These are phyloP conservation scores for Halcyon malimbica DNA, from an alignment of 2,113 vertebrate species.

Conservation along the genomic window DNA sequence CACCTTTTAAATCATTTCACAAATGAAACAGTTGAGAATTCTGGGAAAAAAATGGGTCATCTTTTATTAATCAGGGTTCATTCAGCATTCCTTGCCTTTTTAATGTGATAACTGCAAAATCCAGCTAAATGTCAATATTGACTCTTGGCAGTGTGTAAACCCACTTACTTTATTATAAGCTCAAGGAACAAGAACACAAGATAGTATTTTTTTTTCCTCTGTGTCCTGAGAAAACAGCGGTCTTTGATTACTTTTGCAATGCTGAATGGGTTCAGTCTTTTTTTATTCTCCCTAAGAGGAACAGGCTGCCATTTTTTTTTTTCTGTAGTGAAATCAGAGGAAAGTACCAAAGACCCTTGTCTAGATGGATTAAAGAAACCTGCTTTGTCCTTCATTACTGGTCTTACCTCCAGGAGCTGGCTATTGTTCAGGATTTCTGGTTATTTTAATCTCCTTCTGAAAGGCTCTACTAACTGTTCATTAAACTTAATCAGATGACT, in stretches of 20 bases:
- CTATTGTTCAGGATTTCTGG: constrained; percentile 29
- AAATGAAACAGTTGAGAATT: not conserved
- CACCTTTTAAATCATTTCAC: not conserved
- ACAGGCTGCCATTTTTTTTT: not conserved
- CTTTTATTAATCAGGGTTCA: constrained; percentile 43
- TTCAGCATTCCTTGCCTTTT: constrained; percentile 1
- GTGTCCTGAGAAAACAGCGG: not conserved
- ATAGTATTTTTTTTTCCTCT: not conserved
- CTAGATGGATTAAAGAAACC: constrained; percentile 30
- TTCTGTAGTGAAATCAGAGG: not conserved
- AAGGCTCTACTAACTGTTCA: constrained; percentile 4
- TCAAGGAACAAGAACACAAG: not conserved
- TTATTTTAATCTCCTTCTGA: constrained; percentile 24
- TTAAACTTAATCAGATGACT: constrained; percentile 15
- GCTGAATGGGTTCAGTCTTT: not conserved
- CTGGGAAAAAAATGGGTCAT: not conserved
- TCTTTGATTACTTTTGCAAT: not conserved
- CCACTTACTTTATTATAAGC: not conserved
- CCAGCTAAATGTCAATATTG: constrained; percentile 23
- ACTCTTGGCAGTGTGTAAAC: not conserved
- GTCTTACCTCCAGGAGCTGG: constrained; percentile 15
- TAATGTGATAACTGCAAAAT: not conserved
- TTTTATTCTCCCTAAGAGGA: not conserved
- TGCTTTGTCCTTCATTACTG: constrained; percentile 42
- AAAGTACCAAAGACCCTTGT: not conserved